Evolutionary conservation across 2,113 vertebrate genomes (phyloP).

Genomic region (Vulpes vulpes): DNA sequence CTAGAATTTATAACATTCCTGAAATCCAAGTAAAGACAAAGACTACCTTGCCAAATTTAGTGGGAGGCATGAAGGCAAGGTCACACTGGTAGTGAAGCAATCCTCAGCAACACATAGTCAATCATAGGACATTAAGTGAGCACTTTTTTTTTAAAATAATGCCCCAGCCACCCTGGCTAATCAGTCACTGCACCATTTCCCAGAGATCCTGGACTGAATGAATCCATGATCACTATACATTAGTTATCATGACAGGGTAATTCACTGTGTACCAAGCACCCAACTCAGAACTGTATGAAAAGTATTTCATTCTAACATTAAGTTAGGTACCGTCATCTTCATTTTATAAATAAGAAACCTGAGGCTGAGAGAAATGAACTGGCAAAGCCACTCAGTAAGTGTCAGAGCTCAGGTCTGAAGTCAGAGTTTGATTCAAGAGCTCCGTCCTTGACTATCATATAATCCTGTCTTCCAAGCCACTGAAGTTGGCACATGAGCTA

Average conservation of each 20-base stretch:
- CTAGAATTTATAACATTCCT: conserved; percentile 22
- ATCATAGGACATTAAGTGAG: neutral
- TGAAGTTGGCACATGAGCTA: neutral
- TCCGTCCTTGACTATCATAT: neutral
- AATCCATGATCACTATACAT: neutral
- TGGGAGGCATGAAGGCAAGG: neutral
- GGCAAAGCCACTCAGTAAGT: neutral
- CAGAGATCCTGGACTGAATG: neutral
- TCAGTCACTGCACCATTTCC: neutral
- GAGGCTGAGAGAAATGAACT: neutral
- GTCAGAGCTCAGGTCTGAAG: neutral
- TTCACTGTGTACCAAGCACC: neutral
- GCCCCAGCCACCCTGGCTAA: neutral
- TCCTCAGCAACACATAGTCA: no score
- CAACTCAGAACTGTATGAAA: neutral
- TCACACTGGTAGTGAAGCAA: neutral
- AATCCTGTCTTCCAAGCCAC: neutral
- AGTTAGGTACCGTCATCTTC: neutral
- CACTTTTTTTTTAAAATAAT: neutral
- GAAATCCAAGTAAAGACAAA: neutral
- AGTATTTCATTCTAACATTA: neutral
- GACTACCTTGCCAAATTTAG: conserved; percentile 3
- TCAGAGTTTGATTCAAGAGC: neutral
- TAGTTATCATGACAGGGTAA: fast-evolving
- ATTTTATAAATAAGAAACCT: neutral